phyloP scores from a whole-genome alignment of 1,140 invertebrate genomes.

The Antheraea pernyi region DNA sequence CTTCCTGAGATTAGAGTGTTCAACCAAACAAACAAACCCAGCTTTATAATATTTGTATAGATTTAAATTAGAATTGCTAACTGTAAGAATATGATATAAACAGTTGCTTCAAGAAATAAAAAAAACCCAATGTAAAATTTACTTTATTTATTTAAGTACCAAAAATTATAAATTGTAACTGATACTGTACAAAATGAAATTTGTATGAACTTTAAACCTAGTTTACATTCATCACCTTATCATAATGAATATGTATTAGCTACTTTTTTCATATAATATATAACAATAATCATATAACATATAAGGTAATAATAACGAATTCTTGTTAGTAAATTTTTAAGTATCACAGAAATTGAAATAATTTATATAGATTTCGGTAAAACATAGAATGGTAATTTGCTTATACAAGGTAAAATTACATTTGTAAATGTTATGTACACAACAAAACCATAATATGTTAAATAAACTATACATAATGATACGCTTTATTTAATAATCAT shows the following conservation, averaged over 20 bases:
- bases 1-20: too few species aligned
- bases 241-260: too few species aligned
- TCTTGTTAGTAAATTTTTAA: background rate
- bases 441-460: too few species aligned
- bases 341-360: background rate
- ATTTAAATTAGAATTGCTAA: too few species aligned
- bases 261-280: background rate
- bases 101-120: background rate
- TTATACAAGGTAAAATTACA: too few species aligned
- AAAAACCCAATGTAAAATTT: background rate
- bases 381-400: background rate
- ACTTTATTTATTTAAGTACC: constrained; percentile 1
- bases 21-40: too few species aligned
- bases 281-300: background rate
- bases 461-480: background rate
- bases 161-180: background rate
- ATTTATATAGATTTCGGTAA: background rate
- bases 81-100: too few species aligned
- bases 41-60: too few species aligned
- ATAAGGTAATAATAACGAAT: background rate
- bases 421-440: too few species aligned
- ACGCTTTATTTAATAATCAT: background rate
- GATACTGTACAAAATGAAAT: background rate
- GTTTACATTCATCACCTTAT: background rate
- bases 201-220: background rate